phyloP scores from a whole-genome alignment of 2,888 invertebrate species.

The Ethmia dodecea region DNA sequence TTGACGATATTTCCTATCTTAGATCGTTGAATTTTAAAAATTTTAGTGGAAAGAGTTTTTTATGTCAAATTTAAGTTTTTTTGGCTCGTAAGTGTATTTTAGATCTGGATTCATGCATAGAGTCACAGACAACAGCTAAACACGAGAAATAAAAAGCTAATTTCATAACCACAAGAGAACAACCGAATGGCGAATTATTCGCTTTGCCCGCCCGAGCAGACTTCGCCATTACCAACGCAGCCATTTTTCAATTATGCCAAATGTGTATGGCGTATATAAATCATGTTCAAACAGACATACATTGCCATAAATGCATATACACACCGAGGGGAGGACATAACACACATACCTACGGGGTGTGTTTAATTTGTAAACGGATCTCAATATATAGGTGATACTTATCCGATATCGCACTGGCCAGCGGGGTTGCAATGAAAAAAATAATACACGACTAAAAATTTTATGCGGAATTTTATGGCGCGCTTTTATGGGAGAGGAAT shows the following conservation, averaged over 20 bases:
- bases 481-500: constrained; percentile 14
- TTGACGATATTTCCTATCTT: too few species aligned
- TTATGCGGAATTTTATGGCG: constrained; percentile 42
- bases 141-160: too few species aligned
- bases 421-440: constrained; percentile 30
- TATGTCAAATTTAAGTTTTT: too few species aligned
- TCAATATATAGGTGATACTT: constrained; percentile 48
- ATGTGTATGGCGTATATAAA: constrained; percentile 67
- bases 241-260: constrained; percentile 76
- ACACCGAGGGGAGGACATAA: constrained; percentile 4
- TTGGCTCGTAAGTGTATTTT: too few species aligned
- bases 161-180: too few species aligned
- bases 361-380: constrained; percentile 70
- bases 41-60: too few species aligned
- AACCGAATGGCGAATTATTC: constrained; percentile 41
- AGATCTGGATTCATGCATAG: too few species aligned
- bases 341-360: constrained; percentile 26
- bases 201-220: constrained; percentile 51
- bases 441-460: constrained; percentile 24
- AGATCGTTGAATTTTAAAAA: too few species aligned
- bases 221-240: constrained; percentile 47
- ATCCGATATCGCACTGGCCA: constrained; percentile 40
- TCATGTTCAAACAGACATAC: constrained; percentile 40
- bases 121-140: too few species aligned
- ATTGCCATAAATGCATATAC: too few species aligned